These are phyloP conservation scores for Xyrauchen texanus DNA, from an alignment of 2,113 vertebrate species.

Conservation along the genomic window DNA sequence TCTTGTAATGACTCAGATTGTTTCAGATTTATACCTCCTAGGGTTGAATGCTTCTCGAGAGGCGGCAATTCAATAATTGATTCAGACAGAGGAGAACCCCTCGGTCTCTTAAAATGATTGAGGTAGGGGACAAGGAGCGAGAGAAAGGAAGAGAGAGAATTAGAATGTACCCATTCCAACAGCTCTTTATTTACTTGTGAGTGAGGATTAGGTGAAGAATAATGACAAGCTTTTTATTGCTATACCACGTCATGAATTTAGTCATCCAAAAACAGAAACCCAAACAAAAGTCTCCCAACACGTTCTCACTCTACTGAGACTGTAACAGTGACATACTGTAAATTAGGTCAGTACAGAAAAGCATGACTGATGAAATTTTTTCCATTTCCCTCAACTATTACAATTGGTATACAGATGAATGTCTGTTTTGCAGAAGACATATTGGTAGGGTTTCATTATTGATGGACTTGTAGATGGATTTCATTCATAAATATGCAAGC, in stretches of 20 bases:
- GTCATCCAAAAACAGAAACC: conserved; percentile 26
- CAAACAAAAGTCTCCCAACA: neutral
- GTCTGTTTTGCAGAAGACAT: neutral
- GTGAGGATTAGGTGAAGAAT: neutral
- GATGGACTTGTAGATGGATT: neutral
- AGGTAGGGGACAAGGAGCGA: neutral
- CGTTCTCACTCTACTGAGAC: conserved; percentile 1
- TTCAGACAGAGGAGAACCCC: conserved; percentile 44
- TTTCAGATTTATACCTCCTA: conserved; percentile 50
- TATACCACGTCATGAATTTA: conserved; percentile 30
- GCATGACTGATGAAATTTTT: neutral
- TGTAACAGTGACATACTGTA: neutral
- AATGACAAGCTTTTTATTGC: conserved; percentile 23
- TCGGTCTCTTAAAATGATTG: conserved; percentile 44
- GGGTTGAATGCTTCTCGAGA: conserved; percentile 44
- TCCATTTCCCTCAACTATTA: neutral
- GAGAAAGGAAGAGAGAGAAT: neutral
- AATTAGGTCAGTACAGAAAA: conserved; percentile 20
- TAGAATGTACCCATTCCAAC: conserved; percentile 4
- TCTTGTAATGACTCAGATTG: conserved; percentile 48
- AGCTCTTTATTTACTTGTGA: neutral
- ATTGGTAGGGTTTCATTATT: conserved; percentile 9
- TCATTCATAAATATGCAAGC: neutral
- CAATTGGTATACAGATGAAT: neutral
- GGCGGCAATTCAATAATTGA: conserved; percentile 49